Base-by-base conservation (phyloP, 1,140 invertebrate genomes). In the Cydia pomonella region DNA sequence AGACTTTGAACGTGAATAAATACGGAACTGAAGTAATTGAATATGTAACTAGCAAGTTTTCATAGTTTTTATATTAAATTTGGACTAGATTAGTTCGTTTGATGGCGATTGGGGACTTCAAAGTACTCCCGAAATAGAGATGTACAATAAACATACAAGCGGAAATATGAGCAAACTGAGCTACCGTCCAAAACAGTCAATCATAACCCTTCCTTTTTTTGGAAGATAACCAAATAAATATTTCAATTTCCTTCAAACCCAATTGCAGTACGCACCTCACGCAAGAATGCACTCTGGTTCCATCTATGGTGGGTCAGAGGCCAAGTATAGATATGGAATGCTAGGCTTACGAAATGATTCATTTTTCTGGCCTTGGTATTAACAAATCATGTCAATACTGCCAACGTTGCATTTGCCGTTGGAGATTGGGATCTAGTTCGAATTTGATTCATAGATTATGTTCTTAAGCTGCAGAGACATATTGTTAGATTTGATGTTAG, bases 321-420 rank as follows among this genome's bases (percentile, higher is more conserved):
- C 50, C 50, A 53, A 53, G 50, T 18, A 53, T 53, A 53, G n/a
- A 18, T 18, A 7, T 53, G 50, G 50, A 53, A 53, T 53, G 50
- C 13, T n/a, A 6, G 9, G 9, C 44, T 53, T 53, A 53, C 50
- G 50, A 53, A 53, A 53, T 47, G 44, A 47, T 47, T 53, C 50
- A 53, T 53, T 53, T 53, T 53, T 53, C 50, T 53, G 50, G n/a
- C 50, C 50, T 53, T 53, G 50, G 50, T 53, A 53, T 53, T 53
- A 53, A 53, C 50, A n/a, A 53, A 53, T 53, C 50, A 53, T 53
- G 50, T 18, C 16, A 53, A 53, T 38, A 9, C 33, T 18, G 50
- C 16, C 50, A 53, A 53, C n/a, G 13, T 53, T 53, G 16, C 44
- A n/a, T 21, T 53, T 53, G 50, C n/a, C 50, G 50, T 47, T 3